Evolutionary conservation across 2,888 invertebrate genomes (phyloP).

Genomic region (Pogonocherus hispidulus): DNA sequence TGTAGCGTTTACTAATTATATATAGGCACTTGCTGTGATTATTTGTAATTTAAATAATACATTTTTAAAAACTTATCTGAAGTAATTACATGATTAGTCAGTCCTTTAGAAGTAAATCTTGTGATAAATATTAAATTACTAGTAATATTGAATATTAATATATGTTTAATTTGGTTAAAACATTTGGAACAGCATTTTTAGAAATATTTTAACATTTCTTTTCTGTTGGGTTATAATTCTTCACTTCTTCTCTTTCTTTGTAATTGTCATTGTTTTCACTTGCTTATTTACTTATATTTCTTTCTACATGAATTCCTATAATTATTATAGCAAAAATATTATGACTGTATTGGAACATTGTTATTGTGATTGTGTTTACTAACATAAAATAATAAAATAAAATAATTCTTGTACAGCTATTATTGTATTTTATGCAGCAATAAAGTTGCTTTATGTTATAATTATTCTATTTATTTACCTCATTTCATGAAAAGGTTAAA

Average conservation of each 20-base stretch:
- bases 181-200: conserved; percentile 66
- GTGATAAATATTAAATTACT: conserved; percentile 12
- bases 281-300: conserved; percentile 32
- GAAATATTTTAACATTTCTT: conserved; percentile 55
- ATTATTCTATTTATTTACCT: conserved; percentile 55
- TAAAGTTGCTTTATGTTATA: conserved; percentile 67
- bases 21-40: no score
- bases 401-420: conserved; percentile 59
- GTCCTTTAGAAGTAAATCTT: background rate
- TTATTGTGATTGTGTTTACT: conserved; percentile 58
- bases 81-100: conserved; percentile 2
- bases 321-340: conserved; percentile 31
- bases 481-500: conserved; percentile 35
- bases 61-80: background rate
- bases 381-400: conserved; percentile 53
- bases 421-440: conserved; percentile 65
- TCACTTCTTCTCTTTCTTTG: conserved; percentile 30
- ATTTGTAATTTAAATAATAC: no score
- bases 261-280: conserved; percentile 17
- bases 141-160: background rate
- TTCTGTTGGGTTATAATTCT: conserved; percentile 24
- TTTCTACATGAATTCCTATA: background rate
- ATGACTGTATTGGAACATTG: conserved; percentile 48
- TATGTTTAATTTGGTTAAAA: conserved; percentile 7
- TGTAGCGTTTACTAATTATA: no score